phyloP scores from a whole-genome alignment of 2,113 vertebrate species.

The Pagrus major region DNA sequence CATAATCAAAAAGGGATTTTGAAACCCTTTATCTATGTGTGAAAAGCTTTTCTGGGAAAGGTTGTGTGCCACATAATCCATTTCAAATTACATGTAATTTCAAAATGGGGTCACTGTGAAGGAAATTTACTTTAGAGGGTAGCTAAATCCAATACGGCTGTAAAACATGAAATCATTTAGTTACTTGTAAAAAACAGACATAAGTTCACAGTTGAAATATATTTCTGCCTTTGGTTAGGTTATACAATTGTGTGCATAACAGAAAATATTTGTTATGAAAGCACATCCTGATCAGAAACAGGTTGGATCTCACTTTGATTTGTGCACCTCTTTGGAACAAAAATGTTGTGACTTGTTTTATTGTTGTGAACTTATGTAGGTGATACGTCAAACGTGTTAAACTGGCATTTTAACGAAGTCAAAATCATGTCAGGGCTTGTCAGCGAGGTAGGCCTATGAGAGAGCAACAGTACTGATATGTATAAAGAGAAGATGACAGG shows the following conservation, averaged over 20 bases:
- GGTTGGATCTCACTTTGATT: not conserved
- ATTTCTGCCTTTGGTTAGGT: not conserved
- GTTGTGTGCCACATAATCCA: not conserved
- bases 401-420: conserved; percentile 43
- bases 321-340: not conserved
- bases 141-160: not conserved
- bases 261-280: not conserved
- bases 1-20: not conserved
- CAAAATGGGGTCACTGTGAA: not conserved
- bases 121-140: not conserved
- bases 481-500: conserved; percentile 4
- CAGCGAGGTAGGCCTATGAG: not conserved
- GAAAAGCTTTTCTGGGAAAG: not conserved
- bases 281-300: not conserved
- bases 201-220: not conserved
- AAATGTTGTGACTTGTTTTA: conserved; percentile 35
- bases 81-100: not conserved
- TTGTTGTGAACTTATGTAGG: not conserved
- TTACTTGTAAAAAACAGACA: not conserved
- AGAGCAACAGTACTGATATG: not conserved
- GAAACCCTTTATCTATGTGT: not conserved
- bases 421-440: conserved; percentile 50
- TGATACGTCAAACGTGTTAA: conserved; percentile 32
- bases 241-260: not conserved
- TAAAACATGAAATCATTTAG: not conserved